phyloP scores from a whole-genome alignment of 2,888 invertebrate species.

The Cotesia congregata region DNA sequence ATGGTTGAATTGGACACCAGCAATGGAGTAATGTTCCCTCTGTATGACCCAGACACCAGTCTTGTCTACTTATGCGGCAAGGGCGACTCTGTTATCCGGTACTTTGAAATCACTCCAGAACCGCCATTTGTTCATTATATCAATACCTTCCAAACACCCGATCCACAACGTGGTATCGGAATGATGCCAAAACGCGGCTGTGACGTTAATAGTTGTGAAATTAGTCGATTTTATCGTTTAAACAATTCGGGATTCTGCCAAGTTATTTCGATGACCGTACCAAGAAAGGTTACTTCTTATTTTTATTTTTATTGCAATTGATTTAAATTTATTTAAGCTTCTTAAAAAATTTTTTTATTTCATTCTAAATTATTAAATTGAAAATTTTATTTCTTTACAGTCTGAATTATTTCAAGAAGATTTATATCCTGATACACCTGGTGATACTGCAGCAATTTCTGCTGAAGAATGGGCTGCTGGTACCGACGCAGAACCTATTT shows the following conservation, averaged over 20 bases:
- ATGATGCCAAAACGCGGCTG: conserved; percentile 99
- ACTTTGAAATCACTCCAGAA: conserved; percentile 93
- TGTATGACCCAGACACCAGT: conserved; percentile 96
- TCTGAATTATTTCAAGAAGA: conserved; percentile 98
- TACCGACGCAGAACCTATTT: conserved; percentile 89
- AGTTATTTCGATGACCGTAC: conserved; percentile 97
- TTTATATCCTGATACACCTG: conserved; percentile 94
- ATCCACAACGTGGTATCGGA: conserved; percentile 96
- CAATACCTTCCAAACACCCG: conserved; percentile 97
- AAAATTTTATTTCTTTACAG: conserved; percentile 62
- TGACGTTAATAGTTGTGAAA: conserved; percentile 94
- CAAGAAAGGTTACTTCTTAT: conserved; percentile 80
- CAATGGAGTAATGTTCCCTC: conserved; percentile 96
- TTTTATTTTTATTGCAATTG: conserved; percentile 38
- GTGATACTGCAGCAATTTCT: conserved; percentile 88
- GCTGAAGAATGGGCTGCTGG: conserved; percentile 95
- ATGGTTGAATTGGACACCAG: conserved; percentile 95
- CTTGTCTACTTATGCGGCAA: conserved; percentile 96
- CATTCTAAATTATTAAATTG: background rate
- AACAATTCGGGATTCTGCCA: conserved; percentile 96
- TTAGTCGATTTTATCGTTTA: conserved; percentile 94
- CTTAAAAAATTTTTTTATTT: too few relatives aligned
- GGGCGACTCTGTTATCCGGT: conserved; percentile 97
- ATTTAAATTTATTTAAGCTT: too few relatives aligned
- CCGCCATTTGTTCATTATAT: conserved; percentile 97